Conservation (phyloP, 2,113 vertebrate species). For the Psophia crepitans region DNA sequence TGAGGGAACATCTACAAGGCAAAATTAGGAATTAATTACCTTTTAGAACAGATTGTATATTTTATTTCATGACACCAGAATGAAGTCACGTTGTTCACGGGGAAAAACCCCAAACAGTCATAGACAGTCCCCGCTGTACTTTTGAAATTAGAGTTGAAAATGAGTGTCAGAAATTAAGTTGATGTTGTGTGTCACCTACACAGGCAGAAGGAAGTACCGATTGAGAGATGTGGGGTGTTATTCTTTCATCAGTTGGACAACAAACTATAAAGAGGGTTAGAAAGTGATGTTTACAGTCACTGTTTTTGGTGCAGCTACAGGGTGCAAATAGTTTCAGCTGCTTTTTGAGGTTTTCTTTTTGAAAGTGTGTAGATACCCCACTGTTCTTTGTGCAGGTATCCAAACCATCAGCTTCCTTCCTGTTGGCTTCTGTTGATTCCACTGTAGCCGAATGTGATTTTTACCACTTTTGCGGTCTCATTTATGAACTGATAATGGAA, state of each 20-base stretch:
- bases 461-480: neutral
- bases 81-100: neutral
- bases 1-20: neutral
- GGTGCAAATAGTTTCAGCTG: neutral
- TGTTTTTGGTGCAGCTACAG: neutral
- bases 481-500: neutral
- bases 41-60: neutral
- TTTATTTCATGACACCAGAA: neutral
- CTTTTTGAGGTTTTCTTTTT: neutral
- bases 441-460: neutral
- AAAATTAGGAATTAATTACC: neutral
- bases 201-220: neutral
- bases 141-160: neutral
- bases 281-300: neutral
- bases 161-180: neutral
- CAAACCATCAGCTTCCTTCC: neutral
- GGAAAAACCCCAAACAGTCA: neutral
- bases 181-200: neutral
- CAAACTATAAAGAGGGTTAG: neutral
- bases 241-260: neutral
- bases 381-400: neutral
- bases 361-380: neutral
- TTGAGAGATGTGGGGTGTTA: neutral
- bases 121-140: rapidly evolving
- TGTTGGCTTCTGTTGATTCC: neutral